A percentile compares a stretch with the other conserved stretches of the same genome.
Evolutionary conservation across 2,797 vertebrate species (phyloP).

Genomic region (Coregonus suidteri): DNA sequence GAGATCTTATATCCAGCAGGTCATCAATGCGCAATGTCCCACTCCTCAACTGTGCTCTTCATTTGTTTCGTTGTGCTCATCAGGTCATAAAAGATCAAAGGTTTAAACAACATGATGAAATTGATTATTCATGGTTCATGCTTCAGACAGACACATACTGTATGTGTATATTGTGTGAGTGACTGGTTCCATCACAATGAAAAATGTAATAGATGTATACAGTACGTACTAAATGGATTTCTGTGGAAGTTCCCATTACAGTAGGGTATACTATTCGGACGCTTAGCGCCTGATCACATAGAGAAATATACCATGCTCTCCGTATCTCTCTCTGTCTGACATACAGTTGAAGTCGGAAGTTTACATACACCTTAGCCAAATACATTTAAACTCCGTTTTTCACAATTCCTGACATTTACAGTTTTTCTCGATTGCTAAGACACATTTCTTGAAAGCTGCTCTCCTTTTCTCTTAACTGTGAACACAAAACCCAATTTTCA

Average conservation of each 20-base stretch:
- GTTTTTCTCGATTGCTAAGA: too few species aligned
- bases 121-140: too few species aligned
- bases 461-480: too few species aligned
- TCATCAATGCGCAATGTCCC: background rate
- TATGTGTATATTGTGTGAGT: too few species aligned
- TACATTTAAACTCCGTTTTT: too few species aligned
- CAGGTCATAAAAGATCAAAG: background rate
- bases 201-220: conserved; percentile 13
- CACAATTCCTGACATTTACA: too few species aligned
- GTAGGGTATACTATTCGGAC: background rate
- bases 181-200: conserved; percentile 12
- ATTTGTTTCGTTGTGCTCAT: background rate
- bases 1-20: background rate
- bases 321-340: conserved; percentile 24
- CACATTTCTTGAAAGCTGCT: too few species aligned
- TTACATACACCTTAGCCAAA: too few species aligned
- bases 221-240: conserved; percentile 37
- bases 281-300: conserved; percentile 16
- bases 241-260: background rate
- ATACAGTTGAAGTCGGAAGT: background rate
- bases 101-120: background rate
- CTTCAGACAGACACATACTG: background rate
- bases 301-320: conserved; percentile 31
- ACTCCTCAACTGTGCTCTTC: background rate
- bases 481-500: too few species aligned